Percentiles rank a stretch among this genome's conserved stretches.
These are phyloP conservation scores for Hylia prasina DNA, from an alignment of 2,113 vertebrate genomes.

Conservation along the genomic window DNA sequence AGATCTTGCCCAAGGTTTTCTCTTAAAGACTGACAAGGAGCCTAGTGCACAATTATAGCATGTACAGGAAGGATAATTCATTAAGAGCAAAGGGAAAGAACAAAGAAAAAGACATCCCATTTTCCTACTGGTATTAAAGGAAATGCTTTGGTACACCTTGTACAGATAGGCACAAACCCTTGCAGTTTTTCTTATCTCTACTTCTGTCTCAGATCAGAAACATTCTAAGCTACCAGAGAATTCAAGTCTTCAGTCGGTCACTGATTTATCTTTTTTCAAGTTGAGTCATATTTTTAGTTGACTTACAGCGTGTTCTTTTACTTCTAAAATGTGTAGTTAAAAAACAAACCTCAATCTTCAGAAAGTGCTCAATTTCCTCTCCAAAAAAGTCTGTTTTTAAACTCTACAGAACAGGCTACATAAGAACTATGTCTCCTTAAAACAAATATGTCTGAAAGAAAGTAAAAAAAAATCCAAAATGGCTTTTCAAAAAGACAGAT, in stretches of 20 bases:
- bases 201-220: background rate
- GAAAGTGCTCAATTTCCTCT: background rate
- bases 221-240: background rate
- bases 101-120: background rate
- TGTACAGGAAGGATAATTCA: background rate
- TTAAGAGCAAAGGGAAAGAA: background rate
- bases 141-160: background rate
- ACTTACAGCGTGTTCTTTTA: background rate
- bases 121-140: background rate
- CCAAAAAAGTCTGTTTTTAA: background rate
- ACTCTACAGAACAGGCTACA: background rate
- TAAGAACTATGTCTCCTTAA: background rate
- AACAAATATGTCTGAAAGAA: background rate
- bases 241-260: background rate
- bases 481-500: background rate
- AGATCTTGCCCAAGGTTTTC: slow-evolving; percentile 6
- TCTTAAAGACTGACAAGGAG: background rate
- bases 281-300: background rate
- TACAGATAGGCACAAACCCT: background rate
- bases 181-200: background rate
- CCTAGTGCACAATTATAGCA: background rate
- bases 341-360: background rate
- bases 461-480: background rate
- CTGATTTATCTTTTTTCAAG: background rate
- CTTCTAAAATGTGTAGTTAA: background rate